phyloP scores from a whole-genome alignment of 2,888 invertebrate species.

The Lypha dubia region DNA sequence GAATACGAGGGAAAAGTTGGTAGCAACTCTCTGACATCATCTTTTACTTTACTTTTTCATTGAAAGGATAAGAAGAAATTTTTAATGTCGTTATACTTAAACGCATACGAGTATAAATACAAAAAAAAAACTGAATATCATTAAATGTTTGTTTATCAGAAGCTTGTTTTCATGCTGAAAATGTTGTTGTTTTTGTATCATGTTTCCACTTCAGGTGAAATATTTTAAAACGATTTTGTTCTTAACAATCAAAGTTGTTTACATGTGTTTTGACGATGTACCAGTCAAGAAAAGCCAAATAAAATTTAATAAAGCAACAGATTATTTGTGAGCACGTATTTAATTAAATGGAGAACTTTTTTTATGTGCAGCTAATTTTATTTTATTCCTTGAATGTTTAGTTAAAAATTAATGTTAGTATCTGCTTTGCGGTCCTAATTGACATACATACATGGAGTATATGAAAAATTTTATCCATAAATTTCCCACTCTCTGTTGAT shows the following conservation, averaged over 20 bases:
- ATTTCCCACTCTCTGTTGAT: too few species aligned
- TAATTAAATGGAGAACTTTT: too few species aligned
- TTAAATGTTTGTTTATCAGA: not conserved
- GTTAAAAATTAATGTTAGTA: too few species aligned
- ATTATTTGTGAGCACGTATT: not conserved
- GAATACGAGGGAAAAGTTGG: not conserved
- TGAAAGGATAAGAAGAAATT: not conserved
- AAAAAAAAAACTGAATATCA: not conserved
- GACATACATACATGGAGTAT: too few species aligned
- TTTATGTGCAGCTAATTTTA: too few species aligned
- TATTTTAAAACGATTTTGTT: not conserved
- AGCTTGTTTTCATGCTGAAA: not conserved
- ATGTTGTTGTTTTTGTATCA: constrained; percentile 15
- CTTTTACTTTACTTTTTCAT: not conserved
- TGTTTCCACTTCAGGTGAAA: not conserved
- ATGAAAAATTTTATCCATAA: too few species aligned
- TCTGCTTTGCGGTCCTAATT: too few species aligned
- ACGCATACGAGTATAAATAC: too few species aligned
- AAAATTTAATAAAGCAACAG: not conserved
- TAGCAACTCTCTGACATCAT: not conserved
- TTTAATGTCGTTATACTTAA: not conserved
- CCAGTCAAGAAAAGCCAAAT: not conserved
- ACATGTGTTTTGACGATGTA: not conserved
- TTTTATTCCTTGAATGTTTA: too few species aligned
- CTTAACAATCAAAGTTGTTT: not conserved